Conservation (phyloP, 2,888 invertebrate genomes). For the Leptura quadrifasciata region DNA sequence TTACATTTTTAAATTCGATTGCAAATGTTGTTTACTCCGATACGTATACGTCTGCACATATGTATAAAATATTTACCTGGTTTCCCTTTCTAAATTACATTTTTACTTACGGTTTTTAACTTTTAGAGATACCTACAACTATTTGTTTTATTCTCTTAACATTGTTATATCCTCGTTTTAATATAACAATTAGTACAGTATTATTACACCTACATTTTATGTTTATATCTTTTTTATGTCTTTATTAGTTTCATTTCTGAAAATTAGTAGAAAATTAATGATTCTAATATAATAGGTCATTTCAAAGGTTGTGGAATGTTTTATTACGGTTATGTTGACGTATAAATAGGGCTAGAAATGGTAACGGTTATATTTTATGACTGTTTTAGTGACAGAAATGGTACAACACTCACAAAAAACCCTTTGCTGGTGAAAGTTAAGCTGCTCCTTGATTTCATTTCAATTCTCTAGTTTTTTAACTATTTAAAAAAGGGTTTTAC, state of each 20-base stretch:
- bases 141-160: no score
- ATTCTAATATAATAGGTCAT: conserved; percentile 1
- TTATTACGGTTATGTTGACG: conserved; percentile 63
- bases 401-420: conserved; percentile 54
- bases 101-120: background rate
- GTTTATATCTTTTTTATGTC: background rate
- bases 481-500: conserved; percentile 65
- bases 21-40: background rate
- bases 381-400: conserved; percentile 59
- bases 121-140: no score
- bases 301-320: conserved; percentile 55
- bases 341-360: conserved; percentile 65
- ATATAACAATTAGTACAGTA: background rate
- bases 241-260: conserved; percentile 16
- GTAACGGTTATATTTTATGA: conserved; percentile 70
- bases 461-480: conserved; percentile 58
- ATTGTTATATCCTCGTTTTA: background rate
- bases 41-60: background rate
- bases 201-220: background rate
- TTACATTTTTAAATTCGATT: background rate
- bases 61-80: background rate
- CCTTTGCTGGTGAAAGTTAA: conserved; percentile 64
- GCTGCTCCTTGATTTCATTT: conserved; percentile 59
- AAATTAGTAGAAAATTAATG: conserved; percentile 18
- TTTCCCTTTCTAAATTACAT: background rate